phyloP scores from a whole-genome alignment of 2,888 invertebrate genomes.

The Drosophila austrosaltans region DNA sequence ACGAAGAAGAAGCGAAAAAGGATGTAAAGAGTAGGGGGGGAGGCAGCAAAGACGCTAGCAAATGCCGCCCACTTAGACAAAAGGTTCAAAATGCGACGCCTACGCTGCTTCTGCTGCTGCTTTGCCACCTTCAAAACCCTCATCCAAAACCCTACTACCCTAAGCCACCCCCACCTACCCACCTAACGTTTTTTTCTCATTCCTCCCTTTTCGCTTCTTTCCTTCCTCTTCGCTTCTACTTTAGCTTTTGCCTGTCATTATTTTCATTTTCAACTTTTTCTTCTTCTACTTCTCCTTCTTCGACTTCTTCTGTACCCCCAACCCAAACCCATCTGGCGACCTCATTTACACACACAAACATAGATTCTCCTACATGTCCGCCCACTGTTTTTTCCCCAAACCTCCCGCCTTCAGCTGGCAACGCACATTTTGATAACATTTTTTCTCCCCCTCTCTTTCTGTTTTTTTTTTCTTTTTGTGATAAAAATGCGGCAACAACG shows the following conservation, averaged over 20 bases:
- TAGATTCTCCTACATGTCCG: background rate
- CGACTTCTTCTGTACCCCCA: too few species aligned
- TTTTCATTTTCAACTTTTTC: conserved; percentile 77
- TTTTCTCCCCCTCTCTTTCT: background rate
- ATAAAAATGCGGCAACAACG: conserved; percentile 78
- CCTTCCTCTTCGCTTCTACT: conserved; percentile 17
- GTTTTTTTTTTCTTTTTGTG: conserved; percentile 50
- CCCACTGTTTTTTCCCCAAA: conserved; percentile 24
- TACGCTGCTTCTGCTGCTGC: conserved; percentile 33
- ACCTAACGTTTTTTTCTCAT: conserved; percentile 1
- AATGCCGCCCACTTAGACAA: conserved; percentile 34
- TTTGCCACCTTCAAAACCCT: conserved; percentile 5
- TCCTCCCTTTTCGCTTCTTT: conserved; percentile 6
- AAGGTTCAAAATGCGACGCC: conserved; percentile 39
- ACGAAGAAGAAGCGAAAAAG: conserved; percentile 35
- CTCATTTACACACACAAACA: conserved; percentile 58
- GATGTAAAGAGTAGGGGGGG: background rate
- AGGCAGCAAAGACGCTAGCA: conserved; percentile 20
- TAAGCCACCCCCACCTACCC: background rate
- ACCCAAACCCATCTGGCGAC: conserved; percentile 52
- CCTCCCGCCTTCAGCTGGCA: conserved; percentile 62
- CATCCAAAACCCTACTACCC: background rate
- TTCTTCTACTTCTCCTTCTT: conserved; percentile 36
- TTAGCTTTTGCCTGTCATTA: conserved; percentile 57
- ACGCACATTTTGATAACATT: conserved; percentile 79